Evolutionary conservation across 2,797 vertebrate genomes (phyloP), one percentile per base, ranked within the genome.

Genomic region (Pempheris klunzingeri): DNA sequence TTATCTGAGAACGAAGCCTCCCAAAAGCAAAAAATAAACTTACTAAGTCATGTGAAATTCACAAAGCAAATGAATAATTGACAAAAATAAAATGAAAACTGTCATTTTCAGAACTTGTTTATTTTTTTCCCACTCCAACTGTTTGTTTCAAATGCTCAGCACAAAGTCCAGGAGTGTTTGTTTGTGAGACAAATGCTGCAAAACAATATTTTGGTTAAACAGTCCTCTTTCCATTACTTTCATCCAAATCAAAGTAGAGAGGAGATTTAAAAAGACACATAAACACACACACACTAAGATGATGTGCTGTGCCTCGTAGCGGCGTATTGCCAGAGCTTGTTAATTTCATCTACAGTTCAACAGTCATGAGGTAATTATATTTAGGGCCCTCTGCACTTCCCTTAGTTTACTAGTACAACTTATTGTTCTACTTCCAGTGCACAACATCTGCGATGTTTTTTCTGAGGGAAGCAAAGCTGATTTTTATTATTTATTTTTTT

Each of bases 301-400:
- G 61, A 57, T 73, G 36, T 38, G 54, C 68, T 18, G 68, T 13
- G 38, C 63, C 11, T 74, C 22, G 44, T 65, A 57, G 71, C 20
- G 17, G 32, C 50, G 74, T 64, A 43, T 88, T 91, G 81, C 75
- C 85, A 90, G 71, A 71, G 43, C 63, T 86, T 83, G 87, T 91
- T 90, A 74, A 89, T 86, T 89, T 91, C 82, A 90, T 91, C 81
- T 74, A 50, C 87, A 82, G 76, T 80, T 75, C 78, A 91, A 82
- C 65, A 74, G 76, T 85, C 87, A 77, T 71, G 55, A 85, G 41
- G 80, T 87, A 87, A 89, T 90, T 90, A 83, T 75, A 62, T 90
- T 75, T 81, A 81, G 69, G 60, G 54, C 32, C 20, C 30, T 26
- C 17, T 60, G 9, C 7, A 13, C 36, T 38, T 15, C 26, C 43